These are phyloP conservation scores for Rhinoderma darwinii DNA, from an alignment of 2,113 vertebrate species.

Conservation along the genomic window DNA sequence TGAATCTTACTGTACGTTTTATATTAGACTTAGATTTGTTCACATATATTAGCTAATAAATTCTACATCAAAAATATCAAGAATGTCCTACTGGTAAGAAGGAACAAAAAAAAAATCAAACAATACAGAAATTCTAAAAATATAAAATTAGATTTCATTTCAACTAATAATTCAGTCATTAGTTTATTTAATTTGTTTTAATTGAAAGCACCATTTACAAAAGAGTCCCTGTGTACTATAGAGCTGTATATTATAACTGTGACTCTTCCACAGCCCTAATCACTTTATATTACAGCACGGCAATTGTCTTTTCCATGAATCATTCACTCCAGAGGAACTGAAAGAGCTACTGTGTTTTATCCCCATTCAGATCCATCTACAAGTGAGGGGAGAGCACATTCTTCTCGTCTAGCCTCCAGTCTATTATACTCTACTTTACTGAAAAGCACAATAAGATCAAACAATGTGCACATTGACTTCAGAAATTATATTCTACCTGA, in stretches of 20 bases:
- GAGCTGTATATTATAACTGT: not conserved
- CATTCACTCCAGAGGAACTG: not conserved
- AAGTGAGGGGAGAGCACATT: slow-evolving; percentile 16
- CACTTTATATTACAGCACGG: slow-evolving; percentile 43
- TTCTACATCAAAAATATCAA: not conserved
- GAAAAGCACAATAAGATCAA: not conserved
- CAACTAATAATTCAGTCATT: not conserved
- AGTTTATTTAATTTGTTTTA: not conserved
- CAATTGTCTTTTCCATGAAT: slow-evolving; percentile 27
- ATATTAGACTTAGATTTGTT: too few relatives aligned
- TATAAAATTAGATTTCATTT: not conserved
- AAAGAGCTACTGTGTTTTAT: slow-evolving; percentile 43
- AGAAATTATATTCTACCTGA: not conserved
- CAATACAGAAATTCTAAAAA: not conserved
- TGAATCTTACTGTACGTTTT: too few relatives aligned
- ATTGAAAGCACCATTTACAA: too few relatives aligned
- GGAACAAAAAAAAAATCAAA: too few relatives aligned
- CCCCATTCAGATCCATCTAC: not conserved
- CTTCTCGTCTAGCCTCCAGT: slow-evolving; percentile 15
- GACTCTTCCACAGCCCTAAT: not conserved
- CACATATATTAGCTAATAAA: too few relatives aligned
- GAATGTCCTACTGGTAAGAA: too few relatives aligned
- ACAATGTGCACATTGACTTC: slow-evolving; percentile 32
- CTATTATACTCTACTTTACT: slow-evolving; percentile 18
- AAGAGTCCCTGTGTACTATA: not conserved